Evolutionary conservation across 2,888 invertebrate species (phyloP), one percentile per base, ranked within the genome.

Genomic region (Drosophila lutescens): DNA sequence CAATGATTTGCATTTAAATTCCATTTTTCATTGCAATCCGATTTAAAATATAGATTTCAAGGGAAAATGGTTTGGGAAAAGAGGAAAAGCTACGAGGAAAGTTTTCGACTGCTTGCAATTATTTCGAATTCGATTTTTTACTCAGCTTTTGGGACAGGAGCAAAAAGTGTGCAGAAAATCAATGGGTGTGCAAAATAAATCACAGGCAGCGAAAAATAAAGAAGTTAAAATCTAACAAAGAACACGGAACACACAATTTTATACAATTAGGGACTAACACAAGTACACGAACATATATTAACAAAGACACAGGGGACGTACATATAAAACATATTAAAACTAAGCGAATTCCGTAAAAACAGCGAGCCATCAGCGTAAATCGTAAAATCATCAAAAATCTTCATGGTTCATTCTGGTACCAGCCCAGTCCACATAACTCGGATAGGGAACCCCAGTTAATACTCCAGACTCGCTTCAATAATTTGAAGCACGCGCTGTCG

Each of bases 401-500:
- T 44, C 51, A 4, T 15, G 9, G 54, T 15, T 70, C 58, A 69
- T 74, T 69, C 57, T 69, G 79, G 79, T 84, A 56, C 74, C 86
- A 76, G 88, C 72, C 77, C 86, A 65, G 51, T 46, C 34, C 47
- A 26, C 26, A 15, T 34, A 30, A 20, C 17, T 15, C 4, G 12
- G 12, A 12, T 38, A 1, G 12, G 2, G 7, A 20, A 8, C 15
- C 55, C 13, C 23, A 36, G 20, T 53, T 53, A 62, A 65, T 91
- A 91, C 71, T 91, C 91, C 68, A 91, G 57, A 60, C 90, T 85
- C 2, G 87, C 76, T 75, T 91, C 91, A 26, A 92, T 91, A 76
- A 89, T 80, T 73, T 91, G 89, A 49, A 92, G 77, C 47, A 92
- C 90, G 5, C 92, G 88, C 76, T 92, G 92, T 36, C 93, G 90